A percentile compares a stretch with the other conserved stretches of the same genome.
Evolutionary conservation across 2,888 invertebrate species (phyloP).

Genomic region (Notodonta dromedarius): DNA sequence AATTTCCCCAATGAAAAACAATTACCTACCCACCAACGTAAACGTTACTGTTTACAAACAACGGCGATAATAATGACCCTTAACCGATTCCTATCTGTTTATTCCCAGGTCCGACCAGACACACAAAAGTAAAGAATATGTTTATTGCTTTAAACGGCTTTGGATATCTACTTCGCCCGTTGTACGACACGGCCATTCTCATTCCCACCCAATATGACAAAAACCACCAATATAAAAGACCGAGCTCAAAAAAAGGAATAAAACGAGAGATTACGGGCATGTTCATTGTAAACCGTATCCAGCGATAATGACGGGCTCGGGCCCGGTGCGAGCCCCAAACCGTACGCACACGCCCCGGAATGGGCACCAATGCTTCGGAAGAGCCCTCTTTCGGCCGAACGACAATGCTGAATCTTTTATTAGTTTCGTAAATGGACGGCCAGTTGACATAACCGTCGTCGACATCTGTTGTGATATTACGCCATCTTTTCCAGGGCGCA

Average conservation of each 20-base stretch:
- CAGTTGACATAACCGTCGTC: conserved; percentile 81
- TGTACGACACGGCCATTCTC: conserved; percentile 29
- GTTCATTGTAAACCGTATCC: conserved; percentile 65
- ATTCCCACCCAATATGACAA: conserved; percentile 38
- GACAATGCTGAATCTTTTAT: conserved; percentile 83
- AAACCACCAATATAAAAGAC: conserved; percentile 34
- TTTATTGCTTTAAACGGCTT: conserved; percentile 25
- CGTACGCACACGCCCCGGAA: conserved; percentile 51
- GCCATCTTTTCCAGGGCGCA: conserved; percentile 64
- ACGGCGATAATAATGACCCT: background rate
- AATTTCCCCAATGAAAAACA: no score
- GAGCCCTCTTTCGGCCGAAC: conserved; percentile 73
- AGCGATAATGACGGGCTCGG: conserved; percentile 64
- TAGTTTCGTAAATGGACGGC: conserved; percentile 80
- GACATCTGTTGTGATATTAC: conserved; percentile 82
- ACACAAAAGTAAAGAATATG: conserved; percentile 22
- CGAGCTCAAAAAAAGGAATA: conserved; percentile 20
- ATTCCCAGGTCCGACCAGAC: conserved; percentile 19
- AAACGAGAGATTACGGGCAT: conserved; percentile 50
- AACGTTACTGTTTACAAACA: background rate
- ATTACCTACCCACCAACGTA: no score
- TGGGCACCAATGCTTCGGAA: conserved; percentile 64
- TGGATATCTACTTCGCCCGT: conserved; percentile 22
- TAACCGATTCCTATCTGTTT: background rate
- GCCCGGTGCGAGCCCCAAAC: conserved; percentile 62